Evolutionary conservation across 2,888 invertebrate genomes (phyloP).

Genomic region (Athripsodes cinereus): DNA sequence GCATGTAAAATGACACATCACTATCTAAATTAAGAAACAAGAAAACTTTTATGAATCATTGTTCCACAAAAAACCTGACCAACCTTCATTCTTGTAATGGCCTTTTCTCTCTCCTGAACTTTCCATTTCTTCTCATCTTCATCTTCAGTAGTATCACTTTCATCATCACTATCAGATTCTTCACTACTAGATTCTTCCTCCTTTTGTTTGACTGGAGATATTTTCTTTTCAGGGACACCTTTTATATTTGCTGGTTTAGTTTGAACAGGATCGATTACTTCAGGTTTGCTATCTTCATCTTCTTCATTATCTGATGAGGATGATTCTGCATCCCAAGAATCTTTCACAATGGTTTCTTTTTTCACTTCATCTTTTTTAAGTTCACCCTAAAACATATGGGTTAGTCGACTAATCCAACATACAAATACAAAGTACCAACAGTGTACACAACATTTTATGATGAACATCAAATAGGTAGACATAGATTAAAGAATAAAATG

Average conservation of each 20-base stretch:
- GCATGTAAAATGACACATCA: too few species aligned
- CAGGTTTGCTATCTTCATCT: slow-evolving; percentile 38
- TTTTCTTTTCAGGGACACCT: slow-evolving; percentile 15
- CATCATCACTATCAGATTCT: slow-evolving; percentile 41
- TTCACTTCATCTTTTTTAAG: slow-evolving; percentile 34
- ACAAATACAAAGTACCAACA: too few species aligned
- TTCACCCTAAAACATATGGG: slow-evolving; percentile 30
- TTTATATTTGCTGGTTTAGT: slow-evolving; percentile 18
- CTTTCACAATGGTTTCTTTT: slow-evolving; percentile 56
- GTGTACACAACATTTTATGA: too few species aligned
- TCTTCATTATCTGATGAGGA: slow-evolving; percentile 54
- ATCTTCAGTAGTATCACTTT: slow-evolving; percentile 51
- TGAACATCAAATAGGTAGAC: too few species aligned
- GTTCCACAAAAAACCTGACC: too few species aligned
- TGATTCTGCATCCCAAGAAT: slow-evolving; percentile 80
- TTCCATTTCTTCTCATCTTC: slow-evolving; percentile 66
- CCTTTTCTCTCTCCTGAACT: slow-evolving; percentile 67
- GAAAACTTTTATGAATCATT: too few species aligned
- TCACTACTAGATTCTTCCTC: slow-evolving; percentile 46
- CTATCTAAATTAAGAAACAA: too few species aligned
- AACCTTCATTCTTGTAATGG: slow-evolving; percentile 68
- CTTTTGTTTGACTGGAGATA: slow-evolving; percentile 24
- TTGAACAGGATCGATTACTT: slow-evolving; percentile 9
- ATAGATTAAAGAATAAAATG: too few species aligned
- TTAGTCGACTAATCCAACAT: too few species aligned